phyloP scores from a whole-genome alignment of 2,113 vertebrate species.

The Colius striatus region DNA sequence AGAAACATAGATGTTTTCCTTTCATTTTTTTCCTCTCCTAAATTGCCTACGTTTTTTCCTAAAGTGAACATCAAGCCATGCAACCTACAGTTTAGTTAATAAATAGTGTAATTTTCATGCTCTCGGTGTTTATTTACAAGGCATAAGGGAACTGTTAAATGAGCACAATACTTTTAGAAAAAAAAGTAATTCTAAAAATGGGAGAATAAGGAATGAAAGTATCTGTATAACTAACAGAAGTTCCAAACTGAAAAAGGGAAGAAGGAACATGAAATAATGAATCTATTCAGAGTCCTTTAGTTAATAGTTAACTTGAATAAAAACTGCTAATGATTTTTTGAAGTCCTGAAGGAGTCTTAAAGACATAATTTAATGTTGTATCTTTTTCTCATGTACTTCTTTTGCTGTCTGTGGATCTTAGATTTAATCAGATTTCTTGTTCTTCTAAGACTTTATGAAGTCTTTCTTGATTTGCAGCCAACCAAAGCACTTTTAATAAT shows the following conservation, averaged over 20 bases:
- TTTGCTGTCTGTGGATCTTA: constrained; percentile 58
- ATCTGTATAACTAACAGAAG: not conserved
- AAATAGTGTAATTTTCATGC: not conserved
- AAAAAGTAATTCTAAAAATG: not conserved
- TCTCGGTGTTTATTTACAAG: not conserved
- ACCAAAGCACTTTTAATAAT: constrained; percentile 80
- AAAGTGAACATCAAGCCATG: not conserved
- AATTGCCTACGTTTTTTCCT: not conserved
- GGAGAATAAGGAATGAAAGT: not conserved
- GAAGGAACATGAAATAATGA: not conserved
- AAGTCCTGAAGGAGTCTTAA: constrained; percentile 70
- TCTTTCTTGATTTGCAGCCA: constrained; percentile 78
- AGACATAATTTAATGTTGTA: constrained; percentile 65
- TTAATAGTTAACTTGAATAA: constrained; percentile 66
- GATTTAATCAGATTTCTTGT: constrained; percentile 71
- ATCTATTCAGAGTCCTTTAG: constrained; percentile 43
- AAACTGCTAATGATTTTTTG: constrained; percentile 65
- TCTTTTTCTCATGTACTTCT: constrained; percentile 59
- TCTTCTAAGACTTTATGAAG: constrained; percentile 74
- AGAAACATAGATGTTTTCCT: not conserved
- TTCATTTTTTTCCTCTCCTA: not conserved
- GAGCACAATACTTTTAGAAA: not conserved
- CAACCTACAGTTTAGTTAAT: not conserved
- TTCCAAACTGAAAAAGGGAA: not conserved
- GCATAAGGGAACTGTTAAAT: not conserved